Evolutionary conservation across 35 echinoderm and acorn worm genomes (phyloP).

Genomic region (Eucidaris tribuloides): DNA sequence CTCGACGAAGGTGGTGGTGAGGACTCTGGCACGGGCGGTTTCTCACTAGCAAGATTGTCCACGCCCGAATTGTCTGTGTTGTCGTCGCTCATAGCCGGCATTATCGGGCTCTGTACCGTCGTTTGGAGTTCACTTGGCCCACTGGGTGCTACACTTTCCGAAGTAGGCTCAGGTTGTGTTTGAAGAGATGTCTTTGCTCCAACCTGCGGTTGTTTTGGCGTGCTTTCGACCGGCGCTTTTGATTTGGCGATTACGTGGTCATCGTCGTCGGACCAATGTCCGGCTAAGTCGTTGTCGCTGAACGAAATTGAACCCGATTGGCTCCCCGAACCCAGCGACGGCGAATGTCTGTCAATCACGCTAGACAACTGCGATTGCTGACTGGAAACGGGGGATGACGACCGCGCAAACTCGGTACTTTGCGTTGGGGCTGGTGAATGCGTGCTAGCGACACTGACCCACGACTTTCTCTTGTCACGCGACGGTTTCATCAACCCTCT

Average conservation of each 20-base stretch:
- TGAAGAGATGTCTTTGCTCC: background rate
- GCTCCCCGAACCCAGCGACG: background rate
- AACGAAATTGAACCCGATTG: background rate
- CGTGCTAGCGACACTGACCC: slow-evolving; percentile 2
- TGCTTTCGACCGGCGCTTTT: background rate
- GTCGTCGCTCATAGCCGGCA: background rate
- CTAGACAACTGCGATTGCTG: background rate
- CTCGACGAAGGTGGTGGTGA: slow-evolving; percentile 19
- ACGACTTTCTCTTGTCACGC: slow-evolving; percentile 11
- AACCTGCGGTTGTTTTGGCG: background rate
- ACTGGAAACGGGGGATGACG: slow-evolving; percentile 40
- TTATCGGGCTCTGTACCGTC: too few relatives aligned
- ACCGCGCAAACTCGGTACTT: slow-evolving; percentile 34
- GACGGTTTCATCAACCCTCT: slow-evolving; percentile 21
- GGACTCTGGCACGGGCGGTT: background rate
- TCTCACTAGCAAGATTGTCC: too few relatives aligned
- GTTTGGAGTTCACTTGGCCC: too few relatives aligned
- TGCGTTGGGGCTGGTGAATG: slow-evolving; percentile 30
- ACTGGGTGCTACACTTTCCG: background rate
- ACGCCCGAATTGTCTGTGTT: too few relatives aligned
- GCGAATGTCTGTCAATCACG: background rate
- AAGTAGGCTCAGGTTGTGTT: background rate
- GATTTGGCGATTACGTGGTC: background rate
- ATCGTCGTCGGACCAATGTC: slow-evolving; percentile 13
- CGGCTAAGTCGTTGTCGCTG: slow-evolving; percentile 7